These are phyloP conservation scores for Papilio elwesi DNA, from an alignment of 2,888 invertebrate genomes.

Conservation along the genomic window DNA sequence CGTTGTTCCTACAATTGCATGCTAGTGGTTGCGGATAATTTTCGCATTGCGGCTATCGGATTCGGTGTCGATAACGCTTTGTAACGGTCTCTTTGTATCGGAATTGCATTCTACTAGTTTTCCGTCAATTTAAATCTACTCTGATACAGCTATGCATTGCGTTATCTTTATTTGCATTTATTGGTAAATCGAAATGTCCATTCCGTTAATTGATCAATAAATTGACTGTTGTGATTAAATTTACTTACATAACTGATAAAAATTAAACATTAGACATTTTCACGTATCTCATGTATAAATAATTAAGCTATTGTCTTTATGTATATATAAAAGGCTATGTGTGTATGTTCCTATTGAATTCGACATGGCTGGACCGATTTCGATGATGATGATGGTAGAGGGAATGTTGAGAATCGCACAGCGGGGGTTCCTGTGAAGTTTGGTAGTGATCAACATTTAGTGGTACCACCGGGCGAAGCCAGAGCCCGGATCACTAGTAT, in stretches of 20 bases:
- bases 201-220: constrained; percentile 11
- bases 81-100: constrained; percentile 75
- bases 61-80: constrained; percentile 73
- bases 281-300: no score
- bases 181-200: neutral
- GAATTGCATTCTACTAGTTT: constrained; percentile 71
- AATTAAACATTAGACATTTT: neutral
- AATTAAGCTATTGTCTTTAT: no score
- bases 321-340: no score
- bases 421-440: no score
- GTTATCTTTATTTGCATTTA: constrained; percentile 15
- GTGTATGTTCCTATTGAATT: no score
- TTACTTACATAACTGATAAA: neutral
- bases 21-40: constrained; percentile 69
- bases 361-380: no score
- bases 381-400: no score
- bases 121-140: constrained; percentile 58
- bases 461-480: no score
- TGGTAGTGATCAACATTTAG: no score
- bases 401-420: no score
- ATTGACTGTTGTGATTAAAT: neutral
- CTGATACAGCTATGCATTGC: neutral
- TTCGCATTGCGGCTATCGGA: constrained; percentile 79
- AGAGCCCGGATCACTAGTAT: no score
- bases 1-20: constrained; percentile 58